Base-by-base conservation (phyloP, 35 echinoderm and acorn worm species). In the Lytechinus variegatus region DNA sequence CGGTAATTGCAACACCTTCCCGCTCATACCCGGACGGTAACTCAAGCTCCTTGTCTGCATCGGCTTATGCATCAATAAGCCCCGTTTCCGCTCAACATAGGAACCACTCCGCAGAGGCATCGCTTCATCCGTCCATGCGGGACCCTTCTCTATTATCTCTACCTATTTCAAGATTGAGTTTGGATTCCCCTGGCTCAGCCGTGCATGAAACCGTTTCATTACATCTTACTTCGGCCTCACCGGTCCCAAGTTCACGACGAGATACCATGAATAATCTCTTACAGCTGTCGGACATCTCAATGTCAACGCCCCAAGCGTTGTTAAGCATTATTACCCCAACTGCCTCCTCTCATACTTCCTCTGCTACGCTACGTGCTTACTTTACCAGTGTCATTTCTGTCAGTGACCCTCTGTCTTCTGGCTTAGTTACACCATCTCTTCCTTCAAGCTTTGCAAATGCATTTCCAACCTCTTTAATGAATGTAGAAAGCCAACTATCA, bases 161-260 rank as follows among this genome's bases (percentile, higher is more conserved):
- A 10, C 28, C 88, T 54, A 12, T 90, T 14, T 14, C n/a, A 9
- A 90, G 88, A 14, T 90, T 54, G 13, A 90, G 88, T 90, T 90
- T 13, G 10, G 88, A 44, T 51, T 90, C 88, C 88, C 52, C 88
- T 29, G 10, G 11, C 88, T 21, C n/a, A 54, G 10, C 24, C 29
- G 16, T 19, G 27, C 52, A 90, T 90, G 88, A 90, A 90, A 54
- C 88, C 24, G 16, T 33, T 90, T 90, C 88, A 90, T 90, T 90
- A 79, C 66, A 79, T 79, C 14, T 79, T 79, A 24, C 66, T 79
- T 79, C 61, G 24, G 61, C 61, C 16, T 71, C 66, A 79, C 66
- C 19, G 3, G 66, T 24, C 8, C 19, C 21, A 8, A 79, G 66
- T 79, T 79, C 66, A 79, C 19, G 66, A 24, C 66, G 21, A 79